A percentile compares a stretch with the other conserved stretches of the same genome.
phyloP scores from a whole-genome alignment of 2,888 invertebrate genomes.

The Neocrepidodera transversa region DNA sequence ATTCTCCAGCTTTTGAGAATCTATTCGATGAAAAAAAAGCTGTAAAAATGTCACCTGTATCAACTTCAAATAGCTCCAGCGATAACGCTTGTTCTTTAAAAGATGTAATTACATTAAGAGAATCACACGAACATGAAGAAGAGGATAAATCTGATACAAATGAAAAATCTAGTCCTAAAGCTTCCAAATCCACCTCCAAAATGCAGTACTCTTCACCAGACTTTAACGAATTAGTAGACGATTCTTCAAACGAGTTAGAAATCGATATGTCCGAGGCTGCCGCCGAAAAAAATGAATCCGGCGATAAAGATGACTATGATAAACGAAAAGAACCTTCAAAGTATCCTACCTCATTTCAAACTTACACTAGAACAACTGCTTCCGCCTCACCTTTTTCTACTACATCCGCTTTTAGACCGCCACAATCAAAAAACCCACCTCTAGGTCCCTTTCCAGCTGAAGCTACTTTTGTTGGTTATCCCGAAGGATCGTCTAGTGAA shows the following conservation, averaged over 20 bases:
- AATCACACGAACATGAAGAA: constrained; percentile 54
- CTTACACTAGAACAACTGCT: constrained; percentile 41
- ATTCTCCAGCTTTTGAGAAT: constrained; percentile 83
- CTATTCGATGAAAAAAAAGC: constrained; percentile 83
- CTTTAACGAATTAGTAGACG: constrained; percentile 79
- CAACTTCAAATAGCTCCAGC: constrained; percentile 66
- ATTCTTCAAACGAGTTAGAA: constrained; percentile 79
- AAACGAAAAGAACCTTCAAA: constrained; percentile 58
- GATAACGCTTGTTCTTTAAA: constrained; percentile 72
- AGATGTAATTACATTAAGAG: constrained; percentile 66
- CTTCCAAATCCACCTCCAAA: constrained; percentile 35
- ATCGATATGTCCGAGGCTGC: constrained; percentile 79
- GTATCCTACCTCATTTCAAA: constrained; percentile 60
- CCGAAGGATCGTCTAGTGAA: constrained; percentile 57
- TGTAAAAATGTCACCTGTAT: constrained; percentile 70
- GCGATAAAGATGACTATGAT: constrained; percentile 62
- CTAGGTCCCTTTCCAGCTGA: constrained; percentile 73
- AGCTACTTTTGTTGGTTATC: constrained; percentile 77
- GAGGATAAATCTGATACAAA: constrained; percentile 45
- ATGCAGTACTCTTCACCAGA: constrained; percentile 72
- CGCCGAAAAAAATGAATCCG: constrained; percentile 70
- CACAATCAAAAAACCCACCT: constrained; percentile 54
- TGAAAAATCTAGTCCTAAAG: constrained; percentile 38
- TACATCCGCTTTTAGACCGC: constrained; percentile 82
- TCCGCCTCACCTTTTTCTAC: constrained; percentile 65